phyloP scores from a whole-genome alignment of 2,797 vertebrate genomes.

The Spheniscus humboldti region DNA sequence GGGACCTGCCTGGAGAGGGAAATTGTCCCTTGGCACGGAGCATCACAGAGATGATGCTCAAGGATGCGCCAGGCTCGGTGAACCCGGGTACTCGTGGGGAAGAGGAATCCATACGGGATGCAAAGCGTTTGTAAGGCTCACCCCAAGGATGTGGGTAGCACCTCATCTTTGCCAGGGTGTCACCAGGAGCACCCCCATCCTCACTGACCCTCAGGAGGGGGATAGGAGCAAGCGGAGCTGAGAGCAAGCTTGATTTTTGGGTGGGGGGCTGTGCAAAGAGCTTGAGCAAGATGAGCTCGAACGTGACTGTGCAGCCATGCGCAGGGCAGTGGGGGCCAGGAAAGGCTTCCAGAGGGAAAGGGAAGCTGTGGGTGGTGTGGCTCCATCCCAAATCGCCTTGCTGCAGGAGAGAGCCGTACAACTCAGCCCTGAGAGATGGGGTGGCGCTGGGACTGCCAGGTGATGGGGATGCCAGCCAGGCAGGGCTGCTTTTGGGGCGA shows the following conservation, averaged over 20 bases:
- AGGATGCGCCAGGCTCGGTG: accelerated
- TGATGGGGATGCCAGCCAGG: neutral
- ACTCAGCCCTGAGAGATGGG: neutral
- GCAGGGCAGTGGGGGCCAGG: accelerated
- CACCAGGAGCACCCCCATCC: neutral
- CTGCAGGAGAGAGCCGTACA: neutral
- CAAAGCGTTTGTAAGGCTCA: neutral
- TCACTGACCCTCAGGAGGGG: accelerated
- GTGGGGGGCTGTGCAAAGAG: neutral
- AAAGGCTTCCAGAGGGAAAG: neutral
- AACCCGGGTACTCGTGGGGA: accelerated
- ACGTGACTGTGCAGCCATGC: accelerated
- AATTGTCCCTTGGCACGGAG: neutral
- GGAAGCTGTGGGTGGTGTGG: accelerated
- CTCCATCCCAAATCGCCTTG: neutral
- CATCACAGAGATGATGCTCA: accelerated
- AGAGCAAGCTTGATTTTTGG: neutral
- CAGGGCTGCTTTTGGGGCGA: neutral
- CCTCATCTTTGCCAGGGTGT: neutral
- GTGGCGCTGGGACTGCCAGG: accelerated
- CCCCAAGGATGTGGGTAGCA: accelerated
- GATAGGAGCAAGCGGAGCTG: neutral
- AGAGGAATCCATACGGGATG: accelerated
- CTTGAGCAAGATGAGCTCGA: neutral
- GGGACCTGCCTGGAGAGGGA: accelerated